Evolutionary conservation across 2,113 vertebrate genomes (phyloP).

Genomic region (Ptychochromis oligacanthus): DNA sequence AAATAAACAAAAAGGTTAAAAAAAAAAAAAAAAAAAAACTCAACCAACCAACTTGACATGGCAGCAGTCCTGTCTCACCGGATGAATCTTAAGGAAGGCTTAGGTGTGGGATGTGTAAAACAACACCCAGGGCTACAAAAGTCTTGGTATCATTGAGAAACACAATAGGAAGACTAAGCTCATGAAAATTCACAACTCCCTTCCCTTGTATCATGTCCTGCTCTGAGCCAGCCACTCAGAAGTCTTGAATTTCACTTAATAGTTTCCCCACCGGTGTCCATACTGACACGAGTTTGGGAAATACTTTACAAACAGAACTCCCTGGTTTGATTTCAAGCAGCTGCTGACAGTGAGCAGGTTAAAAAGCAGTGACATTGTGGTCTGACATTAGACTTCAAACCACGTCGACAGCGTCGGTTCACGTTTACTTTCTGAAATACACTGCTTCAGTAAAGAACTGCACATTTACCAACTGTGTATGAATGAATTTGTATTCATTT

Average conservation of each 20-base stretch:
- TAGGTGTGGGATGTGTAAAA: constrained; percentile 51
- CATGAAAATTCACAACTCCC: background rate
- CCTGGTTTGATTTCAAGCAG: background rate
- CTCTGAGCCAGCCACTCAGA: background rate
- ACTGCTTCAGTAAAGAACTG: background rate
- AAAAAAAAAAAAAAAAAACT: background rate
- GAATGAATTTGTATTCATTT: background rate
- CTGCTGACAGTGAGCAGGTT: background rate
- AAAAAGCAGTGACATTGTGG: background rate
- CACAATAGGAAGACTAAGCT: constrained; percentile 16
- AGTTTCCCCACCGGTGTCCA: background rate
- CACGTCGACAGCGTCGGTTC: too few relatives aligned
- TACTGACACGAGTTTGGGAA: constrained; percentile 6
- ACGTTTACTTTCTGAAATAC: background rate
- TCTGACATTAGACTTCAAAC: background rate
- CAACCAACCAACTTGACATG: background rate
- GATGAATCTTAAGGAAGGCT: background rate
- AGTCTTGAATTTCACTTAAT: constrained; percentile 1
- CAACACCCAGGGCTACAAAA: constrained; percentile 35
- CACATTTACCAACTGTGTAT: background rate
- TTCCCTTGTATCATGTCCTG: background rate
- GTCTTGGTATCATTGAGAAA: background rate
- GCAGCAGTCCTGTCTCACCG: background rate
- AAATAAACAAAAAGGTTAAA: background rate
- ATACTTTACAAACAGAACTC: constrained; percentile 19